Conservation (phyloP, 1,140 invertebrate genomes). For the Drosophila bifasciata region DNA sequence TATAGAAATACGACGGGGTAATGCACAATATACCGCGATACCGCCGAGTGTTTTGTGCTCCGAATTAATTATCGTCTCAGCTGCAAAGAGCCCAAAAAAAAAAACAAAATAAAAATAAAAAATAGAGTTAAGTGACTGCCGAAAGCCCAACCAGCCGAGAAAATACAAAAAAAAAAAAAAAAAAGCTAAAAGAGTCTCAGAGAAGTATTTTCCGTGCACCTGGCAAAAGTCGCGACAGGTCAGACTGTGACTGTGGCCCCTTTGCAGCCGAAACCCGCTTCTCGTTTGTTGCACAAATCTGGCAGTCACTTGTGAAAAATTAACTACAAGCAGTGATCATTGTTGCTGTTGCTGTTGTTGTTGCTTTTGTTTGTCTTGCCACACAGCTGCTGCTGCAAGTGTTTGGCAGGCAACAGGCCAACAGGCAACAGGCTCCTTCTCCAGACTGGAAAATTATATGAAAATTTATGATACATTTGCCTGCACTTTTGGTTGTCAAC, state of each 20-base stretch:
- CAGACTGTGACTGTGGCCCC: conserved; percentile 44
- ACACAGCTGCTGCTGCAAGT: conserved; percentile 65
- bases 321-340: conserved; percentile 73
- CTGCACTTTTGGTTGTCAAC: conserved; percentile 78
- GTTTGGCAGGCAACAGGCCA: conserved; percentile 52
- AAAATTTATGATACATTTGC: conserved; percentile 82
- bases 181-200: conserved; percentile 74
- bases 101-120: conserved; percentile 25
- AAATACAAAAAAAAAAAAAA: conserved; percentile 13
- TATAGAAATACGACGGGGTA: conserved; percentile 7
- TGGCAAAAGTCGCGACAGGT: conserved; percentile 73
- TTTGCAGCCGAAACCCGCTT: conserved; percentile 41
- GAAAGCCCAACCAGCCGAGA: conserved; percentile 16
- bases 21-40: conserved; percentile 7
- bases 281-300: conserved; percentile 75
- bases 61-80: conserved; percentile 77
- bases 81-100: conserved; percentile 55
- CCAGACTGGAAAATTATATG: conserved; percentile 75
- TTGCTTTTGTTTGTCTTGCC: conserved; percentile 38
- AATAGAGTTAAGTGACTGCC: conserved; percentile 39
- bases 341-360: conserved; percentile 65
- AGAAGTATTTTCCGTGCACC: conserved; percentile 74
- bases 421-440: conserved; percentile 34
- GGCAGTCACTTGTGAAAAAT: conserved; percentile 79
- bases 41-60: conserved; percentile 35